Base-by-base conservation (phyloP, 2,888 invertebrate genomes). In the Sesamia inferens region DNA sequence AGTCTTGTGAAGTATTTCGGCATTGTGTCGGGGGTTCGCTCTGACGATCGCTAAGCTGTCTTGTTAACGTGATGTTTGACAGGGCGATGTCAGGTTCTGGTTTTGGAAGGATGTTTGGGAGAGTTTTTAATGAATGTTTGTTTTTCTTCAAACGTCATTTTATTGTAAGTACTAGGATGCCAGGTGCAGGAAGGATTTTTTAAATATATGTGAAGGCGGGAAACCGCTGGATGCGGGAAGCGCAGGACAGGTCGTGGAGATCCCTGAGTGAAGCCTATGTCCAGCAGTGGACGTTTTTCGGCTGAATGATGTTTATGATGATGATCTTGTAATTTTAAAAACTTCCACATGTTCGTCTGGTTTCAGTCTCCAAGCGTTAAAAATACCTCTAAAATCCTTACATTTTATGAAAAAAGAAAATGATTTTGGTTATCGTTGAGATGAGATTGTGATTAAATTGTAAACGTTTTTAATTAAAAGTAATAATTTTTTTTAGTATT, bases 1-100 rank as follows among this genome's bases (percentile, higher is more conserved):
- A 74, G 83, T 64, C 58, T 69, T 67, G 31, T 47, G 14, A 83
- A 83, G 80, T 83, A 83, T 83, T 78, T 79, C 48, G 69, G 58
- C 63, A 69, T 73, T 80, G 78, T 78, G 82, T 64, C 71, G 77
- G 48, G 42, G 0, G 59, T 22, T 42, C 51, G 59, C 48, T 24
- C 70, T 64, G 67, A 55, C 66, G 54, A 39, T 44, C 61, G 65
- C 67, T 55, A 19, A 76, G 24, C 57, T 55, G 82, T 78, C 82
- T 79, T 79, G 82, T 82, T 79, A 78, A 22, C 31, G 16, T 61
- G 78, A 82, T 42, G 31, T 55, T 65, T 68, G 72, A 68, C 67
- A 64, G 44, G 31, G 0, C 24, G 4, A 22, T 22, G 54, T 74
- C 59, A 72, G 19, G 64, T 48, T 51, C 16, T 65, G 54, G 51